Evolutionary conservation across 2,113 vertebrate genomes (phyloP).

Genomic region (Catharus bicknelli): DNA sequence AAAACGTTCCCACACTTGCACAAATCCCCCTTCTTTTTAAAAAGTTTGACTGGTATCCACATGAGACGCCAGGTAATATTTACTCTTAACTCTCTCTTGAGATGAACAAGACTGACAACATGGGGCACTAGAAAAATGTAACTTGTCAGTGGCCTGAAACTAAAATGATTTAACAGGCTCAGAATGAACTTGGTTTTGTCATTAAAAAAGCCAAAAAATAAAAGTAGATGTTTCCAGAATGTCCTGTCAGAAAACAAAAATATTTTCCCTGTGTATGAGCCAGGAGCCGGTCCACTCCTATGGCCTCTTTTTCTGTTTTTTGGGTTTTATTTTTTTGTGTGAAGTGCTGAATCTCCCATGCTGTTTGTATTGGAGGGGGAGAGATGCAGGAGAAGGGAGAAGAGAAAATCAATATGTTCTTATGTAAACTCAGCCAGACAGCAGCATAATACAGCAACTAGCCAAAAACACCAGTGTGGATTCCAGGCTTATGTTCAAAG

Average conservation of each 20-base stretch:
- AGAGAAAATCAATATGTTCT: slow-evolving; percentile 8
- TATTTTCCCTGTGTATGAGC: background rate
- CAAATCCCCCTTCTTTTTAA: background rate
- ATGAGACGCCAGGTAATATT: slow-evolving; percentile 16
- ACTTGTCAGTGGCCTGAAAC: slow-evolving; percentile 37
- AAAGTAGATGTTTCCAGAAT: slow-evolving; percentile 27
- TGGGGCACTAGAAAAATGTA: slow-evolving; percentile 39
- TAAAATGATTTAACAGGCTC: slow-evolving; percentile 45
- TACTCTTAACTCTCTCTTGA: slow-evolving; percentile 50
- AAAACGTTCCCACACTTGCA: background rate
- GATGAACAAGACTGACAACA: slow-evolving; percentile 40
- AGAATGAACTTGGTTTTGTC: slow-evolving; percentile 28
- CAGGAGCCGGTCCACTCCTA: background rate
- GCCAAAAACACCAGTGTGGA: slow-evolving; percentile 24
- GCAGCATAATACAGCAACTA: background rate
- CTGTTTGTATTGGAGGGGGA: background rate
- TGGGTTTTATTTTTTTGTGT: background rate
- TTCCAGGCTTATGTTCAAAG: background rate
- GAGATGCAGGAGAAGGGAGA: background rate
- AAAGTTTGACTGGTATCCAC: background rate
- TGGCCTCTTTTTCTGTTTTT: background rate
- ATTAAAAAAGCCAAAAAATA: background rate
- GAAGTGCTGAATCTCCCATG: background rate
- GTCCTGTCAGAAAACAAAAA: slow-evolving; percentile 9
- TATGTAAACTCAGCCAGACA: slow-evolving; percentile 32